These are phyloP conservation scores for Lota lota DNA, from an alignment of 2,113 vertebrate genomes.

Conservation along the genomic window DNA sequence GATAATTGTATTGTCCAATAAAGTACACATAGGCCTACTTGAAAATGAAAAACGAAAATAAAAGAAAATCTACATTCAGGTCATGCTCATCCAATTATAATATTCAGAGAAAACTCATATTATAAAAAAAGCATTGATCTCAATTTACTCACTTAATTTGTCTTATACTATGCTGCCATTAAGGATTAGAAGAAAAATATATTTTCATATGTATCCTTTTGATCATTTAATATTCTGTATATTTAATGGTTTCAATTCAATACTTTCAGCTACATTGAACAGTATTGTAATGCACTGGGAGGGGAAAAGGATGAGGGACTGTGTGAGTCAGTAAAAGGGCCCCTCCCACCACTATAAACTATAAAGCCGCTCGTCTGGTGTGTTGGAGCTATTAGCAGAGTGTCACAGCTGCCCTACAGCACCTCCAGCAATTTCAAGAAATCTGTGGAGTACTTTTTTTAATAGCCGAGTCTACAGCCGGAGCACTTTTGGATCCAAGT, in stretches of 20 bases:
- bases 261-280: slow-evolving; percentile 21
- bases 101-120: no score
- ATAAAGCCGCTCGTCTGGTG: slow-evolving; percentile 76
- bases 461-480: slow-evolving; percentile 45
- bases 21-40: no score
- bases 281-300: slow-evolving; percentile 31
- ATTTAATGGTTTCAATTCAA: neutral
- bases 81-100: no score
- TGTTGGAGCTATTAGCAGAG: slow-evolving; percentile 77
- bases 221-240: neutral
- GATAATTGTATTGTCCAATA: no score
- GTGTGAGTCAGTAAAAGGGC: slow-evolving; percentile 56
- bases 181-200: no score
- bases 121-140: no score
- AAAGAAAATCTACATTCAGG: no score
- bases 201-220: slow-evolving; percentile 27
- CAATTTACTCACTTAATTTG: no score
- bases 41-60: no score
- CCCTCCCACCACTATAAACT: slow-evolving; percentile 71
- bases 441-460: slow-evolving; percentile 66
- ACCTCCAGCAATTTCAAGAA: slow-evolving; percentile 61
- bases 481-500: slow-evolving; percentile 45
- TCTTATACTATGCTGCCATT: no score
- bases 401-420: slow-evolving; percentile 73
- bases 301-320: slow-evolving; percentile 56